Evolutionary conservation across 2,797 vertebrate genomes (phyloP).

Genomic region (Chelmon rostratus): DNA sequence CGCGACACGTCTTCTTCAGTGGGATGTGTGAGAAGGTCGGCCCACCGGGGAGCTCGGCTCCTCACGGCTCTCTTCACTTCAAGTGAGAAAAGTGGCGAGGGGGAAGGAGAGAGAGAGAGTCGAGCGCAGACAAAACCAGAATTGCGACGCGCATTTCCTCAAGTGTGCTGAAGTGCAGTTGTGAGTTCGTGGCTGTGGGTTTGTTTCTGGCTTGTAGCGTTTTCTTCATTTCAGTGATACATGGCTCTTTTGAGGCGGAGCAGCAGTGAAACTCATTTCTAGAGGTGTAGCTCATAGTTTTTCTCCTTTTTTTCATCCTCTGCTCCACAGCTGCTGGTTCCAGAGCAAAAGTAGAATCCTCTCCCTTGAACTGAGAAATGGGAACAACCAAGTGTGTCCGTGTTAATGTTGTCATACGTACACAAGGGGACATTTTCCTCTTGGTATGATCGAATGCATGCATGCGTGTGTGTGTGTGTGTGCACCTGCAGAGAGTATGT

Average conservation of each 20-base stretch:
- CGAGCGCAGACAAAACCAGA: slow-evolving; percentile 27
- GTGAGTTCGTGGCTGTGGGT: slow-evolving; percentile 44
- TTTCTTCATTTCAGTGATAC: slow-evolving; percentile 63
- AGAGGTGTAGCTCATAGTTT: slow-evolving; percentile 35
- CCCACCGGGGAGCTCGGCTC: slow-evolving; percentile 57
- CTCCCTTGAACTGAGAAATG: slow-evolving; percentile 51
- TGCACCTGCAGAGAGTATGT: slow-evolving; percentile 9
- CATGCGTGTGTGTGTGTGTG: slow-evolving; percentile 14
- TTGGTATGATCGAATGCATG: slow-evolving; percentile 12
- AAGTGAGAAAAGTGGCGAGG: slow-evolving; percentile 54
- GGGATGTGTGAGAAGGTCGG: slow-evolving; percentile 72
- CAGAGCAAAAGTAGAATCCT: slow-evolving; percentile 44
- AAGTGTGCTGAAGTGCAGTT: slow-evolving; percentile 46
- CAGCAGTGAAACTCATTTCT: slow-evolving; percentile 51
- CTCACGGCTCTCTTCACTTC: slow-evolving; percentile 52
- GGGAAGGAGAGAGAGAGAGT: slow-evolving; percentile 29
- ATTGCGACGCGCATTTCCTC: slow-evolving; percentile 51
- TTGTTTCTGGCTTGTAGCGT: slow-evolving; percentile 56
- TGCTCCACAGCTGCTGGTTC: slow-evolving; percentile 51
- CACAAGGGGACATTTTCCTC: slow-evolving; percentile 36
- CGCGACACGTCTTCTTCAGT: slow-evolving; percentile 57
- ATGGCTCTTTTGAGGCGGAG: slow-evolving; percentile 58
- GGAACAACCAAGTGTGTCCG: slow-evolving; percentile 17
- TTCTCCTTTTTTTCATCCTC: not conserved
- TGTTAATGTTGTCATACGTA: slow-evolving; percentile 12